Evolutionary conservation across 2,888 invertebrate species (phyloP), one percentile per base, ranked within the genome.

Genomic region (Acleris holmiana): DNA sequence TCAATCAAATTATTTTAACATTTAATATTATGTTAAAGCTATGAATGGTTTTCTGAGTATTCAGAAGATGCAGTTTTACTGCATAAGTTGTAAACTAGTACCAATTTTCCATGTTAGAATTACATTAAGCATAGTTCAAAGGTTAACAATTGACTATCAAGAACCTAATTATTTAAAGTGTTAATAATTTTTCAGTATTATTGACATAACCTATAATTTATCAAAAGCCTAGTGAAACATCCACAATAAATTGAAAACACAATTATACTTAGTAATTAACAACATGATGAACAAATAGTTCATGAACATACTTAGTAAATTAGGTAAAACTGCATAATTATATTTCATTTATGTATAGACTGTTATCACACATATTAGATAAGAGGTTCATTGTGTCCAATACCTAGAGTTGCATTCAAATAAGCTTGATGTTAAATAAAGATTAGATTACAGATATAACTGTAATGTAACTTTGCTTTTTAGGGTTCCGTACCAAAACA

Each of bases 301-400:
- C 19, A 51, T 17, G 29, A 51, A 13, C 13, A 35, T 13, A 13
- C 35, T 13, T 35, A 35, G 29, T 10, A 35, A 35, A 35, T 13
- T 35, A 29, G 13, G 17, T 17, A 51, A 18, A 17, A 51, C 25
- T 41, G 4, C 40, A 23, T 18, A 54, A 44, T 19, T 18, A 10
- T n/a, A 4, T 29, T 35, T 41, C 21, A 58, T 48, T 48, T 17
- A 49, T 53, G 19, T 40, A 13, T 21, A 48, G n/a, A n/a, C n/a
- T 60, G 49, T 23, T 65, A 50, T 55, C 55, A 55, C 18, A 46
- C 40, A 29, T 21, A 50, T 59, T 46, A 55, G 60, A 60, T 65
- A 65, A 60, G 19, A 21, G 17, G 59, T 54, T 59, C 41, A 54
- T 29, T 65, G 58, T 54, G 19, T 65, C 18, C 29, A 55, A 55